Conservation (phyloP, 2,888 invertebrate genomes). For the Rapana venosa region DNA sequence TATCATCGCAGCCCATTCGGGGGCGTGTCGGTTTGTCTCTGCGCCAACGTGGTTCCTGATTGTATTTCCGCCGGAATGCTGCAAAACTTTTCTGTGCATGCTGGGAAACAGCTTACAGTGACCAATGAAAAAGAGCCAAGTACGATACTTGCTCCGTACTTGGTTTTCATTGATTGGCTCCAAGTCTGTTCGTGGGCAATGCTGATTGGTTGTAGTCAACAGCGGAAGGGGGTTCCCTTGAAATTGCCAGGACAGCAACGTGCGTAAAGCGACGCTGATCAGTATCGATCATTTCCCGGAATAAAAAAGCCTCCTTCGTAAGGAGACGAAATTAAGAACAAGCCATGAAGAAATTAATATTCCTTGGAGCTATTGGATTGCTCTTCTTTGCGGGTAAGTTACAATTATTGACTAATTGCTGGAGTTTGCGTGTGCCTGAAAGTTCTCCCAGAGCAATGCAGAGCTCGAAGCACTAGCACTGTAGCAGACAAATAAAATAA, state of each 20-base stretch:
- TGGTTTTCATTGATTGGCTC: conserved; percentile 69
- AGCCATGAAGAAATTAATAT: conserved; percentile 58
- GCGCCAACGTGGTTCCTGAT: conserved; percentile 28
- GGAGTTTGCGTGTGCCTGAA: too few relatives aligned
- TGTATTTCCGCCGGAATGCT: conserved; percentile 48
- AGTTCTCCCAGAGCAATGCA: too few relatives aligned
- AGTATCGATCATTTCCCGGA: conserved; percentile 36
- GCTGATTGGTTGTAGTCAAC: conserved; percentile 62
- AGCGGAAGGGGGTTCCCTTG: conserved; percentile 64
- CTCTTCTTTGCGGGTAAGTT: conserved; percentile 68
- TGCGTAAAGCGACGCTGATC: conserved; percentile 39
- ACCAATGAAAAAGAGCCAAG: conserved; percentile 72
- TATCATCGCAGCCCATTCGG: not conserved
- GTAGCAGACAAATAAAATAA: too few relatives aligned
- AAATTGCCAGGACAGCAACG: conserved; percentile 42
- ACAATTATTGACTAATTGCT: too few relatives aligned
- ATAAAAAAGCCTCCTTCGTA: conserved; percentile 40
- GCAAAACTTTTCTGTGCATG: not conserved
- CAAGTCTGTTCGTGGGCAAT: conserved; percentile 61
- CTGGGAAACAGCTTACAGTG: conserved; percentile 37
- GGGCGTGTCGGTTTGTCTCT: not conserved
- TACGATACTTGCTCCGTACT: conserved; percentile 63
- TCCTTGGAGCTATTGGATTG: conserved; percentile 66
- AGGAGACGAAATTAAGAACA: conserved; percentile 27
- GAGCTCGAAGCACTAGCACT: too few relatives aligned